These are phyloP conservation scores for Nebria brevicollis DNA, from an alignment of 2,888 invertebrate species.

Conservation along the genomic window DNA sequence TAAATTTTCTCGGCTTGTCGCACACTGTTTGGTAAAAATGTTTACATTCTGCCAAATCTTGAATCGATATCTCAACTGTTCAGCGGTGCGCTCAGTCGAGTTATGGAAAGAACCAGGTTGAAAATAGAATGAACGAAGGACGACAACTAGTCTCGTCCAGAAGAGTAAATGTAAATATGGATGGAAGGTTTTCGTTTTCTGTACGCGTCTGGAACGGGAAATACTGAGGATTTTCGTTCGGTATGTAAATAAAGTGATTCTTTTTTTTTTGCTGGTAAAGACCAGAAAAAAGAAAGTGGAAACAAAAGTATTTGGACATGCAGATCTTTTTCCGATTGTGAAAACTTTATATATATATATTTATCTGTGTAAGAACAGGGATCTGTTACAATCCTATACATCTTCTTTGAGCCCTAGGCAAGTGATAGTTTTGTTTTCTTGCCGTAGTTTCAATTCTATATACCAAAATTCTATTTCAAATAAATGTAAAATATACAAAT, in stretches of 20 bases:
- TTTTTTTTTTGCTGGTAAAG: slow-evolving; percentile 5
- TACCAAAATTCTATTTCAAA: too few species aligned
- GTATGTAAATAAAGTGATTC: slow-evolving; percentile 5
- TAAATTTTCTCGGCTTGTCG: not conserved
- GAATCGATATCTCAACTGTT: slow-evolving; percentile 19
- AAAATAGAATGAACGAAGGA: slow-evolving; percentile 13
- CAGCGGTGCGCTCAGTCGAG: not conserved
- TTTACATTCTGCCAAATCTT: slow-evolving; percentile 27
- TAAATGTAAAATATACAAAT: too few species aligned
- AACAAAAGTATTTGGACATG: slow-evolving; percentile 1
- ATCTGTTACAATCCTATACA: not conserved
- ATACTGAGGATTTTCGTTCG: not conserved
- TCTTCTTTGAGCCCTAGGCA: too few species aligned
- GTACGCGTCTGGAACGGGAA: not conserved
- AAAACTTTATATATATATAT: not conserved
- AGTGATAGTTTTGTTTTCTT: too few species aligned
- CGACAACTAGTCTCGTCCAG: slow-evolving; percentile 7
- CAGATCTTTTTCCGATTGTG: not conserved
- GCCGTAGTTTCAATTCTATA: too few species aligned
- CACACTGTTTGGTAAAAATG: slow-evolving; percentile 6
- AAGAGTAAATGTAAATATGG: slow-evolving; percentile 34
- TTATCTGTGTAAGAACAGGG: not conserved
- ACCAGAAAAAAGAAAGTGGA: not conserved
- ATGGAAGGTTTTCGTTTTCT: slow-evolving; percentile 5
- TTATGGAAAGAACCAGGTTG: slow-evolving; percentile 15